These are phyloP conservation scores for Pseudorasbora parva DNA, from an alignment of 2,113 vertebrate species.

Conservation along the genomic window DNA sequence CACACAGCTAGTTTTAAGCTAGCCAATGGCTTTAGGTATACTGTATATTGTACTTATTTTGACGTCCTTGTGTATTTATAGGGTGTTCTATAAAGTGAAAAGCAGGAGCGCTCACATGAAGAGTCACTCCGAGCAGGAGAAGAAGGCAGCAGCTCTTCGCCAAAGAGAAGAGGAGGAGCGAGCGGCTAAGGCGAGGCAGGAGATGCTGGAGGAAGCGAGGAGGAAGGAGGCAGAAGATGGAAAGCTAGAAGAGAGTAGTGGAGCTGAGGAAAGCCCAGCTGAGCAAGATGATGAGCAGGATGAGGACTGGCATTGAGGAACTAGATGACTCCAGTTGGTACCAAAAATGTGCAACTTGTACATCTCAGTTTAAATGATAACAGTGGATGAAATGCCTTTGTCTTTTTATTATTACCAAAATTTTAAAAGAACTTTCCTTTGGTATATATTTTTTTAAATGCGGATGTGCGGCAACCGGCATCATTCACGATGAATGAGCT, in stretches of 20 bases:
- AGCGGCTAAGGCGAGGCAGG: slow-evolving; percentile 58
- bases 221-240: background rate
- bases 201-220: slow-evolving; percentile 17
- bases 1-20: background rate
- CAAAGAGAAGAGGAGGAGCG: slow-evolving; percentile 82
- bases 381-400: background rate
- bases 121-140: slow-evolving; percentile 96
- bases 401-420: background rate
- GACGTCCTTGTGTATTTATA: slow-evolving; percentile 51
- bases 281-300: slow-evolving; percentile 76
- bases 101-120: slow-evolving; percentile 99
- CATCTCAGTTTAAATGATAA: no score
- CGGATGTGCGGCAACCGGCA: background rate
- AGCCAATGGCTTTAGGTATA: no score
- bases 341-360: no score
- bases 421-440: background rate
- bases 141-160: slow-evolving; percentile 89
- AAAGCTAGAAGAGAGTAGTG: slow-evolving; percentile 60
- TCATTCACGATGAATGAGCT: background rate
- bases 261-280: slow-evolving; percentile 60
- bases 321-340: background rate
- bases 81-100: slow-evolving; percentile 97
- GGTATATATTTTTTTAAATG: background rate
- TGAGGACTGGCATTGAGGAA: slow-evolving; percentile 75
- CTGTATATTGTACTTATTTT: background rate